Evolutionary conservation across 2,888 invertebrate species (phyloP).

Genomic region (Rapana venosa): DNA sequence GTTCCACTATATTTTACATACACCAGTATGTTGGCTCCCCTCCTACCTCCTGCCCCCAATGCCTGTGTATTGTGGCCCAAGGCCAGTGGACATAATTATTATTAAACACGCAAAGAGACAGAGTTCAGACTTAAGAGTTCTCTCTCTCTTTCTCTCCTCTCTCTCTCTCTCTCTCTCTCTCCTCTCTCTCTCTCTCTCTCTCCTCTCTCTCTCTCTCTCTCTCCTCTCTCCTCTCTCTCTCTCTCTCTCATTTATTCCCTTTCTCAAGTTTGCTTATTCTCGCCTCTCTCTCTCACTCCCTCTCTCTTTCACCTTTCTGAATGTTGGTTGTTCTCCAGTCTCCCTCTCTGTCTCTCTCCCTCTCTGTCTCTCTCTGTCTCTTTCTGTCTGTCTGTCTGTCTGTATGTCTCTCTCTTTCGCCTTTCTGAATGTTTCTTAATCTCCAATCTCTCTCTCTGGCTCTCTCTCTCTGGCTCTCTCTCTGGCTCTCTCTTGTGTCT

Average conservation of each 20-base stretch:
- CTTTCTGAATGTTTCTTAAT: neutral
- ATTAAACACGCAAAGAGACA: too few species aligned
- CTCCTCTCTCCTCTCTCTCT: neutral
- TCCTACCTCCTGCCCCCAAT: too few species aligned
- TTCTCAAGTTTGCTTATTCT: neutral
- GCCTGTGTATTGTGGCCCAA: too few species aligned
- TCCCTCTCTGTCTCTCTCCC: neutral
- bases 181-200: neutral
- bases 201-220: neutral
- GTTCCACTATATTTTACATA: too few species aligned
- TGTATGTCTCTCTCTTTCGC: neutral
- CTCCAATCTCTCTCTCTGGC: too few species aligned
- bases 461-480: neutral
- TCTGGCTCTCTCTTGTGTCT: too few species aligned
- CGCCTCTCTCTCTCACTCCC: neutral
- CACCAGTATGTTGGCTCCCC: too few species aligned
- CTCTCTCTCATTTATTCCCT: neutral
- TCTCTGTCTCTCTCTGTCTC: constrained; percentile 24
- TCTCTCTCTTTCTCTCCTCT: neutral
- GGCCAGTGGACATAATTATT: too few species aligned
- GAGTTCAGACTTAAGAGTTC: neutral
- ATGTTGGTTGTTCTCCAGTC: neutral
- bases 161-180: neutral
- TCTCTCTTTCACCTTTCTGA: neutral
- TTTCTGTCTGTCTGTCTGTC: too few species aligned